Percentiles rank a stretch among this genome's conserved stretches.
These are phyloP conservation scores for Stenoptilia bipunctidactyla DNA, from an alignment of 2,888 invertebrate genomes.

Conservation along the genomic window DNA sequence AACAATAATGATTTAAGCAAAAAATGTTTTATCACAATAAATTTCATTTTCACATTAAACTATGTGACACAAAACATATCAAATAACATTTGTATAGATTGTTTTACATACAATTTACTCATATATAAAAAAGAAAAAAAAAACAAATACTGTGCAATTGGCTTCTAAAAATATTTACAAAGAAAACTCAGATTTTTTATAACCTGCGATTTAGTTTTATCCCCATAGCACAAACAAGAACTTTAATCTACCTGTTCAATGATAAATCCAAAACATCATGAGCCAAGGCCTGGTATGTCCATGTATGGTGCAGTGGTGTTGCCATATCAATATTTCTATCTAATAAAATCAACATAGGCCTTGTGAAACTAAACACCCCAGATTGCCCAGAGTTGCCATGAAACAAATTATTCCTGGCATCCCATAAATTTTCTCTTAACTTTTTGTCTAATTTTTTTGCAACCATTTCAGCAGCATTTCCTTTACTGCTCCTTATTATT, in stretches of 20 bases:
- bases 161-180: no score
- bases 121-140: no score
- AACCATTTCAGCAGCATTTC: conserved; percentile 98
- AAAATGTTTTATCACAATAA: no score
- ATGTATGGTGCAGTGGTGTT: conserved; percentile 98
- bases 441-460: conserved; percentile 97
- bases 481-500: conserved; percentile 92
- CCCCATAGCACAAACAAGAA: conserved; percentile 8
- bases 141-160: no score
- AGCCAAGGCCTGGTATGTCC: conserved; percentile 98
- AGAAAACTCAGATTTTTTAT: no score
- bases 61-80: no score
- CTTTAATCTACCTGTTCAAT: conserved; percentile 76
- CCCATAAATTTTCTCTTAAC: conserved; percentile 95
- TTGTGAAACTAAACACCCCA: conserved; percentile 87
- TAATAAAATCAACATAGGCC: conserved; percentile 91
- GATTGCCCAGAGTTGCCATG: conserved; percentile 85
- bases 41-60: no score
- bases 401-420: conserved; percentile 96
- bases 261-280: conserved; percentile 96
- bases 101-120: no score
- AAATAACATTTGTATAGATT: no score
- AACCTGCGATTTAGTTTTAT: no score
- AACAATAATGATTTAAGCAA: no score
- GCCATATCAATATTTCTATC: conserved; percentile 97